Evolutionary conservation across 1,140 invertebrate genomes (phyloP).

Genomic region (Papilio helenus): DNA sequence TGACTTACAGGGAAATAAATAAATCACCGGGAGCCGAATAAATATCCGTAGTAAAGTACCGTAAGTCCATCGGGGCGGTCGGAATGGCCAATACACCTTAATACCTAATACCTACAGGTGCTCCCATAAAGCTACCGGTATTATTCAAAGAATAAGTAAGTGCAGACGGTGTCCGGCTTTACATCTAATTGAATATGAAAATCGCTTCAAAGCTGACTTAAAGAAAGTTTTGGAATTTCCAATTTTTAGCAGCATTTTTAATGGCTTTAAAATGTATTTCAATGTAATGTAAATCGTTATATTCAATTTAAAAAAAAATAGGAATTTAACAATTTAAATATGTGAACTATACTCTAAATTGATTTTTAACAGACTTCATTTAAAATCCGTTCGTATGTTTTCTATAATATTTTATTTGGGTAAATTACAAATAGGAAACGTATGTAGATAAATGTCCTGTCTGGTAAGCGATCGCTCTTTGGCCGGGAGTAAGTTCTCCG

Average conservation of each 20-base stretch:
- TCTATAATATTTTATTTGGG: neutral
- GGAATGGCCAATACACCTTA: slow-evolving; percentile 1
- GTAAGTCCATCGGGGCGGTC: neutral
- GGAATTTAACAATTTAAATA: too few relatives aligned
- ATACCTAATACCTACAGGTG: slow-evolving; percentile 5
- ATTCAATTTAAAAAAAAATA: too few relatives aligned
- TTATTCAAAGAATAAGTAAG: slow-evolving; percentile 10
- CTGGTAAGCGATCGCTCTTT: neutral
- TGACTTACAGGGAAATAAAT: slow-evolving; percentile 18
- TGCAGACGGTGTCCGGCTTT: neutral
- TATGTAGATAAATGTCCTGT: slow-evolving; percentile 27
- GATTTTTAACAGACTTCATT: too few relatives aligned
- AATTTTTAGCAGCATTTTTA: neutral
- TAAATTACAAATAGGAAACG: neutral
- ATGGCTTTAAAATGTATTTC: too few relatives aligned
- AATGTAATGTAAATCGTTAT: too few relatives aligned
- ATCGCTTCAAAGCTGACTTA: neutral
- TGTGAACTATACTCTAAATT: too few relatives aligned
- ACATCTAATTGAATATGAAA: slow-evolving; percentile 10
- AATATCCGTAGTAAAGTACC: neutral
- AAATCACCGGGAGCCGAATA: slow-evolving; percentile 13
- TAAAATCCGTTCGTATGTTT: neutral
- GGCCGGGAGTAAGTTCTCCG: slow-evolving; percentile 10
- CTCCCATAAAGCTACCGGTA: slow-evolving; percentile 8
- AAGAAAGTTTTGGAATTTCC: neutral